A percentile compares a stretch with the other conserved stretches of the same genome.
Evolutionary conservation across 2,797 vertebrate species (phyloP).

Genomic region (Macrochelys suwanniensis): DNA sequence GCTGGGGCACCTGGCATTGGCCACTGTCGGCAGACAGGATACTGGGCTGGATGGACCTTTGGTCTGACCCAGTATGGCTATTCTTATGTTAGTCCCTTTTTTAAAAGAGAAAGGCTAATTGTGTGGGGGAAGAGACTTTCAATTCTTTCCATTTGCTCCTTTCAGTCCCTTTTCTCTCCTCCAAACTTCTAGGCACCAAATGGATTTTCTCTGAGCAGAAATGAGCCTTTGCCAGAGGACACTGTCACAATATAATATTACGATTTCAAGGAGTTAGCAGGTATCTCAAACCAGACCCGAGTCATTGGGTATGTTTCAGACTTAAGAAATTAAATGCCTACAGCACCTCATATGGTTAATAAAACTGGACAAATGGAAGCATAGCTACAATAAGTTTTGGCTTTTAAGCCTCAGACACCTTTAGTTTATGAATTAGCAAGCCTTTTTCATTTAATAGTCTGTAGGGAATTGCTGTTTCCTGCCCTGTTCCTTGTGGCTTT

Average conservation of each 20-base stretch:
- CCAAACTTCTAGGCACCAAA: not conserved
- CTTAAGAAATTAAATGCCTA: slow-evolving; percentile 50
- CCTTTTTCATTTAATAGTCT: slow-evolving; percentile 60
- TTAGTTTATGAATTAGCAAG: slow-evolving; percentile 74
- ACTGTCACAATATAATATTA: not conserved
- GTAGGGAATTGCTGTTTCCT: slow-evolving; percentile 46
- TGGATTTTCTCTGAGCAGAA: not conserved
- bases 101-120: not conserved
- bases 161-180: not conserved
- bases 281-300: slow-evolving; percentile 3
- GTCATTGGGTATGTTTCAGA: slow-evolving; percentile 22
- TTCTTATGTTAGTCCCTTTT: not conserved
- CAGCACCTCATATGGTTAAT: slow-evolving; percentile 56
- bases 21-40: too few species aligned
- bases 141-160: not conserved
- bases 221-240: not conserved
- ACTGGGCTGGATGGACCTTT: too few species aligned
- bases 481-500: slow-evolving; percentile 13
- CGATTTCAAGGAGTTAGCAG: slow-evolving; percentile 55
- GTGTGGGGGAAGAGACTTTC: not conserved
- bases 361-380: slow-evolving; percentile 67
- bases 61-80: too few species aligned
- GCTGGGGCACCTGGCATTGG: too few species aligned
- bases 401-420: slow-evolving; percentile 53
- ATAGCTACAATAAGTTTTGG: slow-evolving; percentile 25